Conservation (phyloP, 2,888 invertebrate genomes). For the Caenorhabditis macrosperma region DNA sequence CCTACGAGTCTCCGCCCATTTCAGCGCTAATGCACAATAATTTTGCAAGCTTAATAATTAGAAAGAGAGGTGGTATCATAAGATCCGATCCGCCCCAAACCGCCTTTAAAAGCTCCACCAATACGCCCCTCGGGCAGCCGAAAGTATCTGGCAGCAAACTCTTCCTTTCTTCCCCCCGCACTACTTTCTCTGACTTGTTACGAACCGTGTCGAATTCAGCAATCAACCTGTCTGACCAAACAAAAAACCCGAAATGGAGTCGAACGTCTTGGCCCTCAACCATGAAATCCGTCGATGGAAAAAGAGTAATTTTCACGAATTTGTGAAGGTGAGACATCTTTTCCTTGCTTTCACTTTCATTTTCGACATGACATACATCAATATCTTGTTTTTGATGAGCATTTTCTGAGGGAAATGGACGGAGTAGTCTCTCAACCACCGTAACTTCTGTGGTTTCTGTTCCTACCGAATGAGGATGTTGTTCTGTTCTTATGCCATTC, state of each 20-base stretch:
- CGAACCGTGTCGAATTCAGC: conserved; percentile 2
- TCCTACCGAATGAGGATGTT: too few relatives aligned
- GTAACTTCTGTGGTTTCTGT: too few relatives aligned
- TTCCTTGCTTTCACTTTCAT: neutral
- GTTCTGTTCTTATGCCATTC: too few relatives aligned
- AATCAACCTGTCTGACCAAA: conserved; percentile 14
- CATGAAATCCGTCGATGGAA: conserved; percentile 13
- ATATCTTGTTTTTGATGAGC: neutral
- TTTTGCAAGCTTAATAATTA: conserved; percentile 49
- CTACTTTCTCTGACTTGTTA: neutral
- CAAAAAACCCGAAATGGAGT: conserved; percentile 23
- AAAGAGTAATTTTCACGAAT: neutral
- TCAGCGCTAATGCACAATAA: conserved; percentile 26
- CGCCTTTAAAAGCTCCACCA: conserved; percentile 45
- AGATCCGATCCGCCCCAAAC: conserved; percentile 52
- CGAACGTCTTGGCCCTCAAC: conserved; percentile 24
- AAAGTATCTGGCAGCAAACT: neutral
- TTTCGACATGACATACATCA: neutral
- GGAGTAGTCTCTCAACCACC: too few relatives aligned
- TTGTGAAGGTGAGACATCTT: conserved; percentile 15
- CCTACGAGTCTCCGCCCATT: conserved; percentile 23
- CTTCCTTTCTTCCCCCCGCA: neutral
- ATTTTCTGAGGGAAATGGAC: too few relatives aligned
- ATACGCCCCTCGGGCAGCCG: conserved; percentile 24
- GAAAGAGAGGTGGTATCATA: conserved; percentile 42